Conservation (phyloP, 2,888 invertebrate species). For the Thereva unica region DNA sequence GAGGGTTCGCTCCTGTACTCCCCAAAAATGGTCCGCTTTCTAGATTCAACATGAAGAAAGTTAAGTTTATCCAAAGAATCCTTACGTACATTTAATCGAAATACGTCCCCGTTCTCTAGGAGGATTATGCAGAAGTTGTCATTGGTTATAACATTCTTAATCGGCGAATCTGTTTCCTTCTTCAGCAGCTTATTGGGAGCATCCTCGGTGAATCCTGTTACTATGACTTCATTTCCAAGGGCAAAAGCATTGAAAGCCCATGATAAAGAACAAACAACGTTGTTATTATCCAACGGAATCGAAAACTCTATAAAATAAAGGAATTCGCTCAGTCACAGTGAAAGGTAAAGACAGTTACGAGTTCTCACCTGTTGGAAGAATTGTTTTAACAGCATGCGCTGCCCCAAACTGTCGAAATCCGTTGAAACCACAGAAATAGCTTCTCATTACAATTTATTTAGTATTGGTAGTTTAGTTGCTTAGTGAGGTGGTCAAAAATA, state of each 20-base stretch:
- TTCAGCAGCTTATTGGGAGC: conserved; percentile 40
- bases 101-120: conserved; percentile 49
- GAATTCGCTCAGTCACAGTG: not conserved
- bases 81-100: conserved; percentile 44
- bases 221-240: conserved; percentile 41
- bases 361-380: conserved; percentile 39
- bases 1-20: conserved; percentile 29
- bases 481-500: too few species aligned
- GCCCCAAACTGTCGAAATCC: conserved; percentile 53
- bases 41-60: conserved; percentile 28
- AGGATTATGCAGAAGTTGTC: conserved; percentile 52
- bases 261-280: conserved; percentile 42
- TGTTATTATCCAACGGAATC: not conserved
- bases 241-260: conserved; percentile 53
- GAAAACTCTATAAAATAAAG: conserved; percentile 36
- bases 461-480: too few species aligned
- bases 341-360: not conserved
- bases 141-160: conserved; percentile 48
- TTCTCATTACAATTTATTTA: conserved; percentile 9
- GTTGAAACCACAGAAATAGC: conserved; percentile 50
- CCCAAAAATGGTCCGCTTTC: conserved; percentile 50
- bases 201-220: conserved; percentile 48
- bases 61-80: conserved; percentile 35
- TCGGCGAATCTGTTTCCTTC: conserved; percentile 43
- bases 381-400: conserved; percentile 42